Conservation (phyloP, 1,140 invertebrate genomes). For the Drosophila parabipectinata region DNA sequence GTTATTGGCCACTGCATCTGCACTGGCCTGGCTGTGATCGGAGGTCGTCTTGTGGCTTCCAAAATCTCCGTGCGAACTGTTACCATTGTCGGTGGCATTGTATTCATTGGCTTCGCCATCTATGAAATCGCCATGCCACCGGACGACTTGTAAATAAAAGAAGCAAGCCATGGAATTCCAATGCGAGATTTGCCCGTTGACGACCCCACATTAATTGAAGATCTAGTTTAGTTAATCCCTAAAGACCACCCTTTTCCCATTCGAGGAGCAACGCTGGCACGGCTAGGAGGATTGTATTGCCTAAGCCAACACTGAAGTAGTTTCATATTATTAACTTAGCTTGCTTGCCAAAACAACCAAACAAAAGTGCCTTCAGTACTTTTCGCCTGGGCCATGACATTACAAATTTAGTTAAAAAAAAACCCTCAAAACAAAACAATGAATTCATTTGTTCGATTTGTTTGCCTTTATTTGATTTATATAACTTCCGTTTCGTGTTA, state of each 20-base stretch:
- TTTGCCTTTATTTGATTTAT: slow-evolving; percentile 35
- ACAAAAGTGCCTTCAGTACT: slow-evolving; percentile 66
- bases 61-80: slow-evolving; percentile 92
- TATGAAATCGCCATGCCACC: slow-evolving; percentile 77
- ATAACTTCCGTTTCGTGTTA: slow-evolving; percentile 43
- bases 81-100: slow-evolving; percentile 83
- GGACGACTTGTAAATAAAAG: slow-evolving; percentile 64
- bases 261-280: slow-evolving; percentile 51
- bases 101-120: slow-evolving; percentile 82
- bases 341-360: slow-evolving; percentile 28
- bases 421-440: slow-evolving; percentile 9
- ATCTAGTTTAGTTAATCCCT: slow-evolving; percentile 49
- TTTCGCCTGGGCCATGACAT: slow-evolving; percentile 72
- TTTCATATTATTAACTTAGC: slow-evolving; percentile 16
- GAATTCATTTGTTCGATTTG: slow-evolving; percentile 18
- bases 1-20: slow-evolving; percentile 97
- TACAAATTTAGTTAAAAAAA: slow-evolving; percentile 53
- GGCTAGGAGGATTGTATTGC: slow-evolving; percentile 27
- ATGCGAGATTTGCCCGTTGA: slow-evolving; percentile 50
- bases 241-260: slow-evolving; percentile 6
- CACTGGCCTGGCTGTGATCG: slow-evolving; percentile 97
- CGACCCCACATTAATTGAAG: slow-evolving; percentile 48
- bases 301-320: slow-evolving; percentile 5
- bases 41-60: slow-evolving; percentile 97
- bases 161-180: slow-evolving; percentile 19